Evolutionary conservation across 2,113 vertebrate genomes (phyloP).

Genomic region (Equus przewalskii): DNA sequence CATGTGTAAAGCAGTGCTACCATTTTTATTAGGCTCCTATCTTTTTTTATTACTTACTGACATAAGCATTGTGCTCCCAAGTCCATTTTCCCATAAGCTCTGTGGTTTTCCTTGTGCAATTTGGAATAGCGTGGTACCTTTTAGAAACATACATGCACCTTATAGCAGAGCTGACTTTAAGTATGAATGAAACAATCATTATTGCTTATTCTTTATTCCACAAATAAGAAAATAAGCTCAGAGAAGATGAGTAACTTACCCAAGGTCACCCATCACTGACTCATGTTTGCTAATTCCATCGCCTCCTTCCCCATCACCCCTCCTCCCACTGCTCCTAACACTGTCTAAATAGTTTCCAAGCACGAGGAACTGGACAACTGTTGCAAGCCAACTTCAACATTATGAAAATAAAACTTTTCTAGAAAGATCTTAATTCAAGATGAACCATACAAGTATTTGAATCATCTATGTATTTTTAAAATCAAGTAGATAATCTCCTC

Average conservation of each 20-base stretch:
- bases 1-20: background rate
- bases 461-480: constrained; percentile 56
- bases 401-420: background rate
- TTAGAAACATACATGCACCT: background rate
- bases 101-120: background rate
- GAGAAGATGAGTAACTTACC: background rate
- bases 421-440: constrained; percentile 22
- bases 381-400: background rate
- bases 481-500: constrained; percentile 69
- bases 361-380: background rate
- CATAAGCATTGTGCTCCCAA: background rate
- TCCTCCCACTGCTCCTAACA: background rate
- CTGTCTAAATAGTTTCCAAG: background rate
- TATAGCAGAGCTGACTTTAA: background rate
- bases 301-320: too few relatives aligned
- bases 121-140: background rate
- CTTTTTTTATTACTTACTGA: background rate
- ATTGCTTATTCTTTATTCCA: background rate
- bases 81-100: background rate
- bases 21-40: background rate
- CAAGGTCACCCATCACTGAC: background rate
- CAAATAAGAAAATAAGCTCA: background rate
- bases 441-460: background rate
- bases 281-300: background rate
- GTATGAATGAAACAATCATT: background rate